Base-by-base conservation (phyloP, 2,888 invertebrate species). In the Atethmia centrago region DNA sequence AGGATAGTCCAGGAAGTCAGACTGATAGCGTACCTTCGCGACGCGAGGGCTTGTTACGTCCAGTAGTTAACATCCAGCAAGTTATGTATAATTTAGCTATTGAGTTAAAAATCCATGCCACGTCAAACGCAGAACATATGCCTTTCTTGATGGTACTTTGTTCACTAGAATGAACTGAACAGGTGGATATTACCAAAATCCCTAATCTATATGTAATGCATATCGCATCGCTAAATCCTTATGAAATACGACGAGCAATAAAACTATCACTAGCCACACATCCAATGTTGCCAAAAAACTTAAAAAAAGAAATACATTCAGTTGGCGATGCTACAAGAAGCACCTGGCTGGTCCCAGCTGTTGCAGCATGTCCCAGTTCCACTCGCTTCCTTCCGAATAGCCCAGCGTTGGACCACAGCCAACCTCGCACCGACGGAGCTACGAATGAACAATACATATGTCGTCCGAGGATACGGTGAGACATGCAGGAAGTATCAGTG, bases 291-390 rank as follows among this genome's bases (percentile, higher is more conserved):
- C 58, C 45, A 82, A 49, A 66, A 64, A 80, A 45, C 5, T 42
- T n/a, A 0, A 42, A 61, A n/a, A 74, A 69, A 45, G 12, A 31
- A 59, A 62, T 62, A 72, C 28, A 80, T 68, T 68, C 40, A 12
- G 51, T 25, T 53, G 58, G 61, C 77, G 65, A 40, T 7, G 77
- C 53, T 47, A 69, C 51, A 42, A 47, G 31, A n/a, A 14, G 68
- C 82, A 77, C 61, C 77, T 72, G 79, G 53, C 19, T 3, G 8
- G 40, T 47, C 31, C 25, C 80, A 81, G 82, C 82, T 80, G 80
- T 68, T 49, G 65, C 72, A 49, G 58, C 12, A 14, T 55, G 68
- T 58, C 14, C 55, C 40, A 53, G 62, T 36, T 31, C 55, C 53
- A 8, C 45, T 56, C 14, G 64, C 72, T 80, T 77, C 67, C 81